Evolutionary conservation across 2,797 vertebrate genomes (phyloP).

Genomic region (Spinus pinus): DNA sequence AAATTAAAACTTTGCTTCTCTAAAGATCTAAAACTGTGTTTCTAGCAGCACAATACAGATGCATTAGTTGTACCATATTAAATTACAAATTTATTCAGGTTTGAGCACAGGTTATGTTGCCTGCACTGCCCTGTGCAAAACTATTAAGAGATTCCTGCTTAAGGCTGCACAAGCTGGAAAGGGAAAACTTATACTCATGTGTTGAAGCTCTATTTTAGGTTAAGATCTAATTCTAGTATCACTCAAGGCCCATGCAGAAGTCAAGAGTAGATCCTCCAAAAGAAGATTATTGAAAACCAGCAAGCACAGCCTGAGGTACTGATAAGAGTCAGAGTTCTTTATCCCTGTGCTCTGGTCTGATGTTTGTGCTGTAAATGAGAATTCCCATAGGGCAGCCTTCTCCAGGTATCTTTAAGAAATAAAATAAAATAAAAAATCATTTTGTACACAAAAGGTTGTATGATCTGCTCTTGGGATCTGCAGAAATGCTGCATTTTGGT

Average conservation of each 20-base stretch:
- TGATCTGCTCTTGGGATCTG: not conserved
- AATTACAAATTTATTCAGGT: not conserved
- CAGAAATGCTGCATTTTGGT: not conserved
- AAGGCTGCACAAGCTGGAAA: not conserved
- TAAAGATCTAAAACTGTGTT: not conserved
- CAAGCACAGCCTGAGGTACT: not conserved
- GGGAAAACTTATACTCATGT: fast-evolving
- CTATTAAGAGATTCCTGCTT: not conserved
- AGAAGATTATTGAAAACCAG: not conserved
- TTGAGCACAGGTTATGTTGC: not conserved
- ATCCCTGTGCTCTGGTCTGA: not conserved
- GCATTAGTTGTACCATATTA: not conserved
- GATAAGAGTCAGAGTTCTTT: not conserved
- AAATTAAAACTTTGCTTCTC: not conserved
- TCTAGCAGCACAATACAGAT: not conserved
- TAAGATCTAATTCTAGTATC: not conserved
- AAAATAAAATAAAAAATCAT: not conserved
- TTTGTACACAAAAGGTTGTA: not conserved
- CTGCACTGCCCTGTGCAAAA: not conserved
- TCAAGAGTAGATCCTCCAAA: not conserved
- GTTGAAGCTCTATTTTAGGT: not conserved
- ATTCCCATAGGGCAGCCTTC: not conserved
- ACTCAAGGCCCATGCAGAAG: not conserved
- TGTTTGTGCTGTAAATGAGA: not conserved
- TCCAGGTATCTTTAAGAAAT: not conserved